A percentile compares a stretch with the other conserved stretches of the same genome.
These are phyloP conservation scores for Antitype chi DNA, from an alignment of 2,888 invertebrate genomes.

Conservation along the genomic window DNA sequence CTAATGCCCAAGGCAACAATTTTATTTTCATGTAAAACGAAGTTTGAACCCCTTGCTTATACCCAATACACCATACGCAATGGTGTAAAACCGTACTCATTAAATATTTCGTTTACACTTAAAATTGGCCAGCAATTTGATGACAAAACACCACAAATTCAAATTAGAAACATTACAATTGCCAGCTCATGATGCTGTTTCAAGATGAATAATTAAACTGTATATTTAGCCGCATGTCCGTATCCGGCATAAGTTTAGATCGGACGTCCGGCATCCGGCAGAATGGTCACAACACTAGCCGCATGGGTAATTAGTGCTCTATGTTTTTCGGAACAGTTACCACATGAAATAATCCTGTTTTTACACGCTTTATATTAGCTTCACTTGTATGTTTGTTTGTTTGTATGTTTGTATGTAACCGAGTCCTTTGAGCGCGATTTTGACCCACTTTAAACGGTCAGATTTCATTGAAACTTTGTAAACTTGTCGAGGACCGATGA, in stretches of 20 bases:
- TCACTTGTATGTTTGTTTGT: too few species aligned
- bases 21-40: too few species aligned
- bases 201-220: conserved; percentile 59
- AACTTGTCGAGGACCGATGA: too few species aligned
- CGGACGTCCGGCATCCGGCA: conserved; percentile 62
- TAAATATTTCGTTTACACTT: conserved; percentile 9
- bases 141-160: conserved; percentile 20
- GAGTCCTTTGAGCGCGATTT: too few species aligned
- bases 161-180: conserved; percentile 38
- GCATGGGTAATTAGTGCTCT: conserved; percentile 41
- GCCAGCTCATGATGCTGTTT: conserved; percentile 30
- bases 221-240: conserved; percentile 55
- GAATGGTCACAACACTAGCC: conserved; percentile 48
- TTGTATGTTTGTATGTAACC: too few species aligned
- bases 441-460: too few species aligned
- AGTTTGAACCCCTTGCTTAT: not conserved
- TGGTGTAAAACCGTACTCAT: not conserved
- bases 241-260: conserved; percentile 61
- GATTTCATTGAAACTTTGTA: too few species aligned
- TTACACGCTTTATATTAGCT: too few species aligned
- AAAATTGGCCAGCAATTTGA: not conserved
- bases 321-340: conserved; percentile 43
- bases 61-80: not conserved
- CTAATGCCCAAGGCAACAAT: too few species aligned
- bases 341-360: conserved; percentile 8